Evolutionary conservation across 1,140 invertebrate species (phyloP).

Genomic region (Calliopsis andreniformis): DNA sequence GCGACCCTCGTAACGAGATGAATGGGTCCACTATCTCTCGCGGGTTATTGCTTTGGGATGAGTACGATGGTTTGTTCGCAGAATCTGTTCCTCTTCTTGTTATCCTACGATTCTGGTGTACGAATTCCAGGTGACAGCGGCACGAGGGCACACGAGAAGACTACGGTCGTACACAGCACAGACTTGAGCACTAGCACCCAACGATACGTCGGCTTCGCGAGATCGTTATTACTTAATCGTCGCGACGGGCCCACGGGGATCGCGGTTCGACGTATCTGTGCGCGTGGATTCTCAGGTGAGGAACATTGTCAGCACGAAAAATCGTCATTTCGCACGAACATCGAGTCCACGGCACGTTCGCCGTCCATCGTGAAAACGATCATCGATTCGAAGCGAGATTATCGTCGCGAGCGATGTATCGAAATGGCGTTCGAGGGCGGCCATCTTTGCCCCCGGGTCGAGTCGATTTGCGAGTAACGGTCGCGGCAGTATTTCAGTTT

Average conservation of each 20-base stretch:
- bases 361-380: slow-evolving; percentile 69
- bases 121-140: slow-evolving; percentile 33
- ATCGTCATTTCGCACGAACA: slow-evolving; percentile 64
- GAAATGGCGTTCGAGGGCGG: slow-evolving; percentile 32
- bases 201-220: slow-evolving; percentile 1
- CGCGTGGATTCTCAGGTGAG: not conserved
- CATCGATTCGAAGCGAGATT: slow-evolving; percentile 42
- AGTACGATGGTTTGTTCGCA: not conserved
- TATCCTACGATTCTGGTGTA: slow-evolving; percentile 8
- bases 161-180: slow-evolving; percentile 36
- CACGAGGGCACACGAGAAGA: slow-evolving; percentile 36
- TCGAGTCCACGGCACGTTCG: slow-evolving; percentile 72
- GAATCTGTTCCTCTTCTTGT: no score
- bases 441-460: not conserved
- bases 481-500: not conserved
- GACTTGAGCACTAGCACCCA: slow-evolving; percentile 28
- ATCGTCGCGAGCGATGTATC: slow-evolving; percentile 40
- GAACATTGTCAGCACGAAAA: slow-evolving; percentile 65
- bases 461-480: not conserved
- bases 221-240: not conserved
- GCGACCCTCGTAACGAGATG: no score
- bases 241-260: not conserved
- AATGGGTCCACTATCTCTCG: no score
- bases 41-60: no score
- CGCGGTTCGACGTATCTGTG: not conserved